Percentiles rank a stretch among this genome's conserved stretches.
Conservation (phyloP, 1,140 invertebrate species). For the Zaprionus ornatus region DNA sequence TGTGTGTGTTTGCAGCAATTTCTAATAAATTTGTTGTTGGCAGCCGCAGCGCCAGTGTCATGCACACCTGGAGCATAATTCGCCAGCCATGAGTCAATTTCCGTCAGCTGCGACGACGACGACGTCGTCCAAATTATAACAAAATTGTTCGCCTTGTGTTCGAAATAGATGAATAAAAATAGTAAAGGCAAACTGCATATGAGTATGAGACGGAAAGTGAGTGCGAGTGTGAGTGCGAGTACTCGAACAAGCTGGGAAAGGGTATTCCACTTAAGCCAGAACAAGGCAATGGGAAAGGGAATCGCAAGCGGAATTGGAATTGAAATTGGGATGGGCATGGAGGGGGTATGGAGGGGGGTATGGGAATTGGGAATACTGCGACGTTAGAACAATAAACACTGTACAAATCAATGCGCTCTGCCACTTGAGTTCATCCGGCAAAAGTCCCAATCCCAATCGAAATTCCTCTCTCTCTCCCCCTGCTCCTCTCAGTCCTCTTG, state of each 20-base stretch:
- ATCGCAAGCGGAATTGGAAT: conserved; percentile 1
- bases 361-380: conserved; percentile 20
- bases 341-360: neutral
- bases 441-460: conserved; percentile 11
- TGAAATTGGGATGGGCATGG: too few species aligned
- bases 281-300: conserved; percentile 2
- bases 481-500: conserved; percentile 10
- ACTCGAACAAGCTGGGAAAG: conserved; percentile 6
- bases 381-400: conserved; percentile 76
- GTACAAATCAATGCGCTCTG: conserved; percentile 67
- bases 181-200: conserved; percentile 43
- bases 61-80: conserved; percentile 82
- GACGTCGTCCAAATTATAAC: conserved; percentile 47
- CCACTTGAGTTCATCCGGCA: conserved; percentile 42
- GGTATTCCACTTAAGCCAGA: conserved; percentile 41
- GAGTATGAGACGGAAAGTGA: conserved; percentile 15
- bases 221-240: neutral
- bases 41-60: conserved; percentile 75
- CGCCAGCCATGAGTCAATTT: conserved; percentile 78
- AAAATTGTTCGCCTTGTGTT: conserved; percentile 38
- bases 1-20: conserved; percentile 62
- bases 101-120: conserved; percentile 64
- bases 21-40: conserved; percentile 82
- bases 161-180: conserved; percentile 18
- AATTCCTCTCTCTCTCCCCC: neutral